Base-by-base conservation (phyloP, 2,888 invertebrate genomes). In the Nomada fabriciana region DNA sequence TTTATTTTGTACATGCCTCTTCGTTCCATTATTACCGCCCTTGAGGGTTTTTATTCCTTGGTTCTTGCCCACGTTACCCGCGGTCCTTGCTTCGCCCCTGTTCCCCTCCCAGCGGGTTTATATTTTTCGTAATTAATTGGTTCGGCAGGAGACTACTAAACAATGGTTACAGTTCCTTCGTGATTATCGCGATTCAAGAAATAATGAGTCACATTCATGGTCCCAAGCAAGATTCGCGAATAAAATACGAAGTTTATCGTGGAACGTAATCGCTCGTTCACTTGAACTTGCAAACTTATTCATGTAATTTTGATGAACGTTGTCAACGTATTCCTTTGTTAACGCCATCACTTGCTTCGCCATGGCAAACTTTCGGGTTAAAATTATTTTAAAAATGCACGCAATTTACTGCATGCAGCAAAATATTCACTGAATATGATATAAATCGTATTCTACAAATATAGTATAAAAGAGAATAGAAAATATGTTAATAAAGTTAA, bases 61-160 rank as follows among this genome's bases (percentile, higher is more conserved):
- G 47, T 74, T 50, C 78, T 83, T 75, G 68, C 67, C 71, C 42
- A 15, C 72, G 61, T 63, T 59, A 53, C 42, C 65, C 25, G 53
- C 61, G 60, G 43, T 47, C 53, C 76, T 23, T 18, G 2, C 23
- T 53, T 11, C 42, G 29, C 0, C 50, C 23, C n/a, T 18, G 36
- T 50, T 23, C 52, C 52, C 43, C 43, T 55, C 52, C 23, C 25
- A 2, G 13, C 43, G 13, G 67, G 72, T 72, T 72, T 68, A 80
- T 80, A 72, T 80, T 80, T 79, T 68, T 72, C 80, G 43, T 79
- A 80, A 80, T 80, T 80, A 80, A 80, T 80, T 80, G 72, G 61
- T 72, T 55, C 42, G 67, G 29, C 13, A 36, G 43, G 29, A 25
- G 65, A 10, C 50, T 68, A 43, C 61, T 72, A 80, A 79, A 79